Conservation (phyloP, 2,797 vertebrate genomes). For the Peromyscus aztecus region DNA sequence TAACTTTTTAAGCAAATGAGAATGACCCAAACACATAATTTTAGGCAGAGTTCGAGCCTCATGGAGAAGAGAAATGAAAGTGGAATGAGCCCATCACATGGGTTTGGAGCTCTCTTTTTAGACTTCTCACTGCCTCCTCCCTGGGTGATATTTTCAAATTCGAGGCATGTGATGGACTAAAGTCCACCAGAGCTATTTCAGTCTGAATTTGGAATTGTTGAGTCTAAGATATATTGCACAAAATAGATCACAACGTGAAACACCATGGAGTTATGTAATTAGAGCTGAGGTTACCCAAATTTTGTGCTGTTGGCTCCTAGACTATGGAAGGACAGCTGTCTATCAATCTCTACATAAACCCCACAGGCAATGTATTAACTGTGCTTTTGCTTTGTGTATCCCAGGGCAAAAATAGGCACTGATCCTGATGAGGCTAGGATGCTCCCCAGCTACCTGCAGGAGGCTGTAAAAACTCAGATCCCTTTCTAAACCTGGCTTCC, state of each 20-base stretch:
- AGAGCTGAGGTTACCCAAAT: slow-evolving; percentile 43
- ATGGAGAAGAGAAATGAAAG: slow-evolving; percentile 56
- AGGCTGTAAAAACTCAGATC: neutral
- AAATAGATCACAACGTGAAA: slow-evolving; percentile 68
- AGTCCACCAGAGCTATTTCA: slow-evolving; percentile 70
- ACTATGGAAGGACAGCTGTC: slow-evolving; percentile 10
- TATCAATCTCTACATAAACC: neutral
- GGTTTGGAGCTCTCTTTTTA: slow-evolving; percentile 55
- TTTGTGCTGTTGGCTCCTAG: neutral
- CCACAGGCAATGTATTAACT: neutral
- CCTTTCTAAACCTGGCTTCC: slow-evolving; percentile 31
- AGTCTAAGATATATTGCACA: slow-evolving; percentile 50
- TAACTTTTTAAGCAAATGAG: slow-evolving; percentile 48
- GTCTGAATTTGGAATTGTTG: slow-evolving; percentile 44
- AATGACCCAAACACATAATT: slow-evolving; percentile 16
- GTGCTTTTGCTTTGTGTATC: neutral
- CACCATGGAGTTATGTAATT: slow-evolving; percentile 53
- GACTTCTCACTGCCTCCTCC: slow-evolving; percentile 29
- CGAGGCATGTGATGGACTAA: slow-evolving; percentile 62
- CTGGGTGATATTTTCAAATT: slow-evolving; percentile 64
- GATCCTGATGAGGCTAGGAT: neutral
- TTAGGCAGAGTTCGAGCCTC: slow-evolving; percentile 44
- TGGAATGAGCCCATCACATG: slow-evolving; percentile 18
- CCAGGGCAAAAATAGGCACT: neutral
- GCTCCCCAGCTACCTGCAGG: neutral